Conservation (phyloP, 1,140 invertebrate species). For the Hycleus cichorii region DNA sequence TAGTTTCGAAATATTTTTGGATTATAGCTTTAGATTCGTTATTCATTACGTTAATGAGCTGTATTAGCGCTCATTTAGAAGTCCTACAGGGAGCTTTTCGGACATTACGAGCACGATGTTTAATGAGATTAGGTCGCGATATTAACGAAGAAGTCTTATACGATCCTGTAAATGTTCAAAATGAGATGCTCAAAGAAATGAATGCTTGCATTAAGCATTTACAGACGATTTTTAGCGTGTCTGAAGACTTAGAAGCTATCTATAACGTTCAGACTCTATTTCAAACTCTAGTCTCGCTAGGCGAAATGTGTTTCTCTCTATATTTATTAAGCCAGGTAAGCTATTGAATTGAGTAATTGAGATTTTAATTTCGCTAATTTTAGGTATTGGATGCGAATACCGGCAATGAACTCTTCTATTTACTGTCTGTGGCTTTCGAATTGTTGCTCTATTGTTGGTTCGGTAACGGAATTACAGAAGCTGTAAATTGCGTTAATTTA, state of each 20-base stretch:
- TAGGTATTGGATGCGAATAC: constrained; percentile 16
- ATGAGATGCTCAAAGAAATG: constrained; percentile 29
- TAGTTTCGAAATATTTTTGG: not conserved
- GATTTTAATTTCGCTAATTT: constrained; percentile 25
- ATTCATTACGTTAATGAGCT: constrained; percentile 26
- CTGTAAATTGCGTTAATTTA: constrained; percentile 20
- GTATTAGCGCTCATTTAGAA: constrained; percentile 25
- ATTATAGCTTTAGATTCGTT: constrained; percentile 17
- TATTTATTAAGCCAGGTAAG: constrained; percentile 27
- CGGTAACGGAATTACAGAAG: constrained; percentile 31
- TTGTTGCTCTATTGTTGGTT: constrained; percentile 32
- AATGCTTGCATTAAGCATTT: constrained; percentile 29
- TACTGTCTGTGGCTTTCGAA: constrained; percentile 25
- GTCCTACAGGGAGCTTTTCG: constrained; percentile 28
- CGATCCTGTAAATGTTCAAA: constrained; percentile 20
- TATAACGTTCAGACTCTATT: constrained; percentile 29
- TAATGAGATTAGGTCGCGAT: constrained; percentile 16
- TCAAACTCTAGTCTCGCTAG: constrained; percentile 30
- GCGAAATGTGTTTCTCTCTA: constrained; percentile 32
- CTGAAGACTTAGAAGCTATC: constrained; percentile 26
- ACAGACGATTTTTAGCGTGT: constrained; percentile 28
- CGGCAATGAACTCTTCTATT: constrained; percentile 18
- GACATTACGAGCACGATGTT: constrained; percentile 27
- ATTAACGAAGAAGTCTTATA: constrained; percentile 11
- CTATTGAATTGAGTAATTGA: constrained; percentile 12